Evolutionary conservation across 2,888 invertebrate species (phyloP), one percentile per base, ranked within the genome.

Genomic region (Pollenia griseotomentosa): DNA sequence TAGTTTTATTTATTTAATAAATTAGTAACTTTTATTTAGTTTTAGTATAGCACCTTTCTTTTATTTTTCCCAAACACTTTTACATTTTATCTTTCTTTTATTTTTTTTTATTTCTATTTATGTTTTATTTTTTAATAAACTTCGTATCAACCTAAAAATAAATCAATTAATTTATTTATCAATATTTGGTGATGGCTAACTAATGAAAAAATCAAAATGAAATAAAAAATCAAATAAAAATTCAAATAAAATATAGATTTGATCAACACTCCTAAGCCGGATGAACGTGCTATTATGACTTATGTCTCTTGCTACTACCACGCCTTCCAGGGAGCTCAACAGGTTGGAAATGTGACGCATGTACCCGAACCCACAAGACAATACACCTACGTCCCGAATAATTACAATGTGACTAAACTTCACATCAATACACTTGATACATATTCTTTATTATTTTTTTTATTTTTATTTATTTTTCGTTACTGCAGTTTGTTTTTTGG

Each of bases 271-370:
- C 98, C 98, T 94, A 99, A 99, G 95, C 99, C 99, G 94, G 99
- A 99, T 95, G 99, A 99, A 95, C 97, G 99, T 95, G 99, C 99
- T 94, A 99, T 99, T 94, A 99, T 99, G 99, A 99, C 99, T 93
- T 99, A 99, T 95, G 99, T 99, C 95, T 99, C 99, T 94, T 99
- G 99, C 96, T 99, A 99, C 96, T 99, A 99, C 95, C 99, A 99
- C 95, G 99, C 99, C 94, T 99, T 99, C 97, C 98, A 99, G 95
- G 99, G 99, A 95, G 98, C 98, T 94, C 98, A 98, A 95, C 98
- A 98, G 98, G 98, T 98, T 94, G 93, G 93, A 93, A 92, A 93
- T 92, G 91, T 92, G 92, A 93, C 92, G 92, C 92, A 93, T 92
- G 93, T 93, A 92, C 93, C 93, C 92, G 92, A 93, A 93, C 92